Evolutionary conservation across 2,888 invertebrate genomes (phyloP).

Genomic region (Caenorhabditis sulstoni): DNA sequence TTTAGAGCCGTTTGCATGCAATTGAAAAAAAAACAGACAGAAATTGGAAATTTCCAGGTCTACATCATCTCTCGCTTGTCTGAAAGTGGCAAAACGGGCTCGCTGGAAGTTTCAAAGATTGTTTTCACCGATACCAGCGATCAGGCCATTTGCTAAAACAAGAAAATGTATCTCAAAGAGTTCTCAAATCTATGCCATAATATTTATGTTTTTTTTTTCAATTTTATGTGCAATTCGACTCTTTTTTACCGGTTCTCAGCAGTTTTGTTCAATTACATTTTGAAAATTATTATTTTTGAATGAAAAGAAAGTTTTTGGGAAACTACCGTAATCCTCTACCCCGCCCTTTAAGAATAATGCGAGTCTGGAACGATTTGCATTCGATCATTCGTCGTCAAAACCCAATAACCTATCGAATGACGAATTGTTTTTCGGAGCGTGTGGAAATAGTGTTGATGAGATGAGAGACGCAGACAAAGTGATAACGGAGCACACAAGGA

Average conservation of each 20-base stretch:
- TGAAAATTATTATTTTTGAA: too few species aligned
- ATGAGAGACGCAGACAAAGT: conserved; percentile 36
- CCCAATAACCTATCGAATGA: neutral
- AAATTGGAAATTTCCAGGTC: conserved; percentile 56
- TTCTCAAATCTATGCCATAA: conserved; percentile 9
- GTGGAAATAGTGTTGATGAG: neutral
- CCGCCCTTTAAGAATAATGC: too few species aligned
- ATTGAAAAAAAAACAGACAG: neutral
- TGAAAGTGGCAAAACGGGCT: conserved; percentile 50
- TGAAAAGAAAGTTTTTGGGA: too few species aligned
- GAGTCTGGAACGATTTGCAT: too few species aligned
- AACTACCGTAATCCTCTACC: too few species aligned
- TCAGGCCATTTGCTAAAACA: conserved; percentile 52
- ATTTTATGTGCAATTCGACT: conserved; percentile 4
- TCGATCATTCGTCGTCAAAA: neutral
- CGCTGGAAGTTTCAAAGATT: conserved; percentile 47
- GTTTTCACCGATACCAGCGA: conserved; percentile 59
- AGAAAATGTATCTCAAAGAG: too few species aligned
- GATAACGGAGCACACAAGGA: conserved; percentile 15
- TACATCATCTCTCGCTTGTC: conserved; percentile 61
- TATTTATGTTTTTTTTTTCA: conserved; percentile 15
- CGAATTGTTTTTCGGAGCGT: neutral
- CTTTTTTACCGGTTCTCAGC: too few species aligned
- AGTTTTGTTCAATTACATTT: too few species aligned
- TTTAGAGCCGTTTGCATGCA: too few species aligned